phyloP scores from a whole-genome alignment of 1,140 invertebrate species.

The Sitophilus oryzae region DNA sequence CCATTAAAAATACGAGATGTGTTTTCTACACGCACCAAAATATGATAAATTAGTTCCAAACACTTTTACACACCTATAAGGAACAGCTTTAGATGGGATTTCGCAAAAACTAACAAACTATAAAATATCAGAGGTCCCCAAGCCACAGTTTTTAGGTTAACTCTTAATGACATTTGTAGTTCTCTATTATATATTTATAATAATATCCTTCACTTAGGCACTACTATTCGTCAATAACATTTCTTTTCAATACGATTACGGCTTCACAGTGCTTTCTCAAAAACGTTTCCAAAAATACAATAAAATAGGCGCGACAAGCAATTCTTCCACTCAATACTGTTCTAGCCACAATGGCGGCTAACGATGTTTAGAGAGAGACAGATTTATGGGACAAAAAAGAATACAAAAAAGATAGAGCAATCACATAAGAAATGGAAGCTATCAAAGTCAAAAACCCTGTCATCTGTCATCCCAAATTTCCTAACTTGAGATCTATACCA shows the following conservation, averaged over 20 bases:
- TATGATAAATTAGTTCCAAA: background rate
- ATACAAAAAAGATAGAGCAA: constrained; percentile 3
- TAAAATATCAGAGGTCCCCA: constrained; percentile 17
- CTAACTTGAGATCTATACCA: background rate
- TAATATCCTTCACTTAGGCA: background rate
- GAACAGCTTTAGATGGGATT: constrained; percentile 1
- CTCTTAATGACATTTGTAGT: constrained; percentile 17
- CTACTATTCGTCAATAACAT: background rate
- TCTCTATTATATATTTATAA: background rate
- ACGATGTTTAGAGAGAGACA: constrained; percentile 41
- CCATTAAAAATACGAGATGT: background rate
- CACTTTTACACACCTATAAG: background rate
- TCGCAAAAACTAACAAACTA: background rate
- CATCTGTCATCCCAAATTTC: background rate
- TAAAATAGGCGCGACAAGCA: constrained; percentile 32
- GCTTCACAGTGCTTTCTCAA: constrained; percentile 3
- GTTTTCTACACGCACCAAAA: background rate
- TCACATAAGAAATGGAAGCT: constrained; percentile 5
- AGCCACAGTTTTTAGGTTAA: constrained; percentile 24
- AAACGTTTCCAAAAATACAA: constrained; percentile 21
- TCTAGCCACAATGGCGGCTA: constrained; percentile 38
- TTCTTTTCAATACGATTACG: background rate
- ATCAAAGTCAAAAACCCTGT: background rate
- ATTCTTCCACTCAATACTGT: constrained; percentile 28
- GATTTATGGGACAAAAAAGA: background rate